phyloP scores from a whole-genome alignment of 1,140 invertebrate species.

The Apolygus lucorum region DNA sequence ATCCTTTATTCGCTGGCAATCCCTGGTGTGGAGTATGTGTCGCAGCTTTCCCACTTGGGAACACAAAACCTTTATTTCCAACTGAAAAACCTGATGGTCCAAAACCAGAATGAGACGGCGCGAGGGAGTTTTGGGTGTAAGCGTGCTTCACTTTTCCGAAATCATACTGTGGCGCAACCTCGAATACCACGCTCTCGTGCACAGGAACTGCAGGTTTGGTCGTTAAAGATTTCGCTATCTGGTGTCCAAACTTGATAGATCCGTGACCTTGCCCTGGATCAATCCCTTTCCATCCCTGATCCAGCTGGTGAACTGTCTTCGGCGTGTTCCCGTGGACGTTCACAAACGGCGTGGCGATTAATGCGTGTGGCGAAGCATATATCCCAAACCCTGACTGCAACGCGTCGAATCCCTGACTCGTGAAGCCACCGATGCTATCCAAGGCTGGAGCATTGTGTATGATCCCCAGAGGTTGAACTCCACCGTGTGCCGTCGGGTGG shows the following conservation, averaged over 20 bases:
- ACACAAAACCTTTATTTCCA: no score
- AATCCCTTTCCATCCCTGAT: constrained; percentile 9
- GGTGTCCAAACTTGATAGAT: background rate
- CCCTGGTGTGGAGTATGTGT: no score
- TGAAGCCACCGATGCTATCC: no score
- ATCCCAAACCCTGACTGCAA: background rate
- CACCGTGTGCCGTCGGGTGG: background rate
- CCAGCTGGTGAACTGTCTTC: background rate
- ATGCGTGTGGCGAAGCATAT: background rate
- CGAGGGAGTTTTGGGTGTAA: no score
- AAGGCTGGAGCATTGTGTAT: background rate
- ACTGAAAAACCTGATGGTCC: no score
- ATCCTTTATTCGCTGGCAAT: no score
- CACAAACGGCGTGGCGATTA: background rate
- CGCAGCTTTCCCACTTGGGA: no score
- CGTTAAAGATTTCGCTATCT: background rate
- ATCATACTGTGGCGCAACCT: background rate
- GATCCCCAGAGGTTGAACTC: background rate
- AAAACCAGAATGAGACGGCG: no score
- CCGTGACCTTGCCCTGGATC: background rate
- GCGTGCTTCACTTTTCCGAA: no score
- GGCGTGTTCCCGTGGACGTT: background rate
- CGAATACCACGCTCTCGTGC: background rate
- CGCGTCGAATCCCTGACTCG: background rate
- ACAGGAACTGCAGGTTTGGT: background rate